Evolutionary conservation across 2,113 vertebrate genomes (phyloP), one percentile per base, ranked within the genome.

Genomic region (Archilochus colubris): DNA sequence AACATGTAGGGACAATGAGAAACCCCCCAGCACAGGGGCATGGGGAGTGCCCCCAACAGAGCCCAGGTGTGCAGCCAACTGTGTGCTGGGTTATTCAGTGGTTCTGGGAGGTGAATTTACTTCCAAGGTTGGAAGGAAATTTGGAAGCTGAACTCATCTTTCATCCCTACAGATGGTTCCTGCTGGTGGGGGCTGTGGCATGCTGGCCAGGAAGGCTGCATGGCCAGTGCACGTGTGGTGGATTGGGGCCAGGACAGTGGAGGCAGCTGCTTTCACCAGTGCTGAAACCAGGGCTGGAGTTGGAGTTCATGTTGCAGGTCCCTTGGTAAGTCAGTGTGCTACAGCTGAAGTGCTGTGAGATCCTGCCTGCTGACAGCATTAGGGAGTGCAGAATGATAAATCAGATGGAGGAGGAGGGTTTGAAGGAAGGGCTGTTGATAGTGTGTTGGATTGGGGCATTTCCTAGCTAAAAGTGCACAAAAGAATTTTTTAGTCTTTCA

Each of bases 201-300:
- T 9, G 0, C 59, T 91, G 94, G 90, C 87, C 59, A 78, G 89
- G 92, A 86, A 93, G 77, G 8, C 51, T 77, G 63, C 22, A 11
- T 15, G 5, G 81, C 77, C 87, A 66, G 77, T 11, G 30, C 84
- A 91, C 84, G 68, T 91, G 95, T 92, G 74, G 69, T 91, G 94
- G 95, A 57, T 4, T 17, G 64, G 48, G 55, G 92, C 94, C 88
- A 89, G 7, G 28, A 1, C 68, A 9, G 20, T 25, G 51, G 55
- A 67, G 68, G 58, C 61, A 63, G 85, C 53, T 69, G 17, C 85
- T 81, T 86, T 81, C 78, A 53, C 70, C 69, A 63, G 73, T 18
- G 50, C 89, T 75, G 69, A 78, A 84, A 95, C 54, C 55, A 43
- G 59, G 24, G 76, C 18, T 79, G n/a, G 50, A 36, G 25, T 16